Evolutionary conservation across 1,140 invertebrate species (phyloP), one percentile per base, ranked within the genome.

Genomic region (Lepidurus couesii): DNA sequence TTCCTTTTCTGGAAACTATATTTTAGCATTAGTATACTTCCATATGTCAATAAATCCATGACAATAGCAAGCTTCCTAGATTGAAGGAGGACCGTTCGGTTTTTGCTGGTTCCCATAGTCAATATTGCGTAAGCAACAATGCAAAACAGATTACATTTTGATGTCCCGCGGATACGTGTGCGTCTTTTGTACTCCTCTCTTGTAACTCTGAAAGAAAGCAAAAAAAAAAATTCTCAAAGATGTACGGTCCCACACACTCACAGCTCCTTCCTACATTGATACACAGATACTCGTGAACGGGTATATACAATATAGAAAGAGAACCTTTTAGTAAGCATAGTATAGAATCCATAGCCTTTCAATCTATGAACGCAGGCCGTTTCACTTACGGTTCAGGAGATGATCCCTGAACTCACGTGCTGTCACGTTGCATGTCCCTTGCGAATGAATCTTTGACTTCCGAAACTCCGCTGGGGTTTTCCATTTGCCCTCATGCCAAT

Each of bases 41-140:
- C 53, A 65, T 65, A 65, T 65, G 53, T 65, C 53, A 65, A 65
- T 13, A 65, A 65, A n/a, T 65, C 21, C 13, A 21, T 65, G 53
- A 65, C 53, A 65, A 65, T 65, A 13, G 10, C 21, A 10, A 65
- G 13, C 13, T 65, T 65, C 53, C 53, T 13, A 65, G n/a, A 21
- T 65, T 21, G 53, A 7, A 65, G 34, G 34, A 34, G 34, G 34
- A 65, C 53, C 53, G 53, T 65, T 65, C 0, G n/a, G 53, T 5
- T 65, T 65, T 21, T 65, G 53, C 13, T 21, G n/a, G 21, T 65
- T 65, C 16, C 13, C 6, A 16, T 7, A 16, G 8, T 11, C 5
- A 65, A 9, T 7, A 65, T 7, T 7, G 13, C 6, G 9, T 21
- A 21, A 13, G 5, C 53, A 65, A 65, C 53, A 65, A 65, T 7